Evolutionary conservation across 1,140 invertebrate species (phyloP).

Genomic region (Orius laevigatus): DNA sequence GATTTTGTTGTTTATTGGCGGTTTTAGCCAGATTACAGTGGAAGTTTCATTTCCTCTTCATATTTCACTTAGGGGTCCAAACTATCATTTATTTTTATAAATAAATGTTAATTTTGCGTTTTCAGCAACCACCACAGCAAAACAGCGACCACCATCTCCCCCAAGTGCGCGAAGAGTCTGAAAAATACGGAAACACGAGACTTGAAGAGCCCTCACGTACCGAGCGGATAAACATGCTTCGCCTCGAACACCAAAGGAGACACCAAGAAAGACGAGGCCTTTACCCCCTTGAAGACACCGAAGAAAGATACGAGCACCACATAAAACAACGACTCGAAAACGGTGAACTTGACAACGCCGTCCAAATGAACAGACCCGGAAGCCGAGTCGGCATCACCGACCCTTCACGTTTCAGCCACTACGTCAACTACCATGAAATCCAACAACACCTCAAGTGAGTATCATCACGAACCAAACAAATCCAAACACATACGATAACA

Average conservation of each 20-base stretch:
- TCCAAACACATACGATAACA: background rate
- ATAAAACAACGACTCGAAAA: slow-evolving; percentile 26
- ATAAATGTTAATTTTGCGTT: no score
- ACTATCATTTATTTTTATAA: no score
- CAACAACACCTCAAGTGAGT: slow-evolving; percentile 59
- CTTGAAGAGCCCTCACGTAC: slow-evolving; percentile 23
- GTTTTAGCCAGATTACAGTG: no score
- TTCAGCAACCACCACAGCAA: slow-evolving; percentile 12
- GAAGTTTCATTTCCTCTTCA: no score
- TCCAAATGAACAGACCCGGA: slow-evolving; percentile 32
- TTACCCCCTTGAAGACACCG: slow-evolving; percentile 30
- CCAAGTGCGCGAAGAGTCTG: slow-evolving; percentile 12
- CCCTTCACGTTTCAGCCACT: slow-evolving; percentile 50
- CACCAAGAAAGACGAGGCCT: slow-evolving; percentile 34
- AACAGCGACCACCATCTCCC: slow-evolving; percentile 26
- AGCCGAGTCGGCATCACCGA: slow-evolving; percentile 36
- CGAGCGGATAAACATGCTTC: slow-evolving; percentile 35
- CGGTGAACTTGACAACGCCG: slow-evolving; percentile 25
- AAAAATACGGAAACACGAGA: slow-evolving; percentile 1
- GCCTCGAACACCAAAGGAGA: slow-evolving; percentile 34
- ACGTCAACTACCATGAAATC: slow-evolving; percentile 70
- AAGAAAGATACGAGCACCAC: slow-evolving; percentile 32
- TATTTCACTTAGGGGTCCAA: no score
- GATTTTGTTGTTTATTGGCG: no score
- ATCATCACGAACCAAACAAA: background rate